phyloP scores from a whole-genome alignment of 2,113 vertebrate genomes.

The Entomyzon cyanotis region DNA sequence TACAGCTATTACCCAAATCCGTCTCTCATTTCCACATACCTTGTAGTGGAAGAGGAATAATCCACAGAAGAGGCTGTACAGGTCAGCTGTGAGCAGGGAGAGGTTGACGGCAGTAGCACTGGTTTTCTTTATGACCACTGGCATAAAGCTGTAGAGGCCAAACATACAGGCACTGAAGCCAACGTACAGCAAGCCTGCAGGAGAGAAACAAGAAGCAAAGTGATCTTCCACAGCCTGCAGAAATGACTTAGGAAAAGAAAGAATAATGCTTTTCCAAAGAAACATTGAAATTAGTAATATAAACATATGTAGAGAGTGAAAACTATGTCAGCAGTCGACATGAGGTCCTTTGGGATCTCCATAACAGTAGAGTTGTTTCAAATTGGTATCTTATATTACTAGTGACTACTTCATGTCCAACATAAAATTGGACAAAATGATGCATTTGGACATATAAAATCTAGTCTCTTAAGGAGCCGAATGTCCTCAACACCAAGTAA shows the following conservation, averaged over 20 bases:
- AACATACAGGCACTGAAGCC: constrained; percentile 96
- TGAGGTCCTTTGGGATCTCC: not conserved
- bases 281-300: not conserved
- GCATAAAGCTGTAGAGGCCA: constrained; percentile 95
- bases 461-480: not conserved
- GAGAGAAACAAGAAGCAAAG: not conserved
- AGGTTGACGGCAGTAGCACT: constrained; percentile 92
- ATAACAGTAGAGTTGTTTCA: not conserved
- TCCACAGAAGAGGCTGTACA: constrained; percentile 94
- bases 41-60: constrained; percentile 94
- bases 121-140: constrained; percentile 91
- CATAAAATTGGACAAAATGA: not conserved
- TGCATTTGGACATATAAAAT: not conserved
- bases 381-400: not conserved
- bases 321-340: not conserved
- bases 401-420: not conserved
- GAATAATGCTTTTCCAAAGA: not conserved
- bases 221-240: not conserved
- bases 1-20: not conserved
- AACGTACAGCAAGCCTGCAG: constrained; percentile 87
- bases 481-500: not conserved
- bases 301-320: not conserved
- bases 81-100: constrained; percentile 89
- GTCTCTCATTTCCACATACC: constrained; percentile 71
- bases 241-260: not conserved